These are phyloP conservation scores for Drosophila sp. DNA, from an alignment of 1,140 invertebrate species.

Conservation along the genomic window DNA sequence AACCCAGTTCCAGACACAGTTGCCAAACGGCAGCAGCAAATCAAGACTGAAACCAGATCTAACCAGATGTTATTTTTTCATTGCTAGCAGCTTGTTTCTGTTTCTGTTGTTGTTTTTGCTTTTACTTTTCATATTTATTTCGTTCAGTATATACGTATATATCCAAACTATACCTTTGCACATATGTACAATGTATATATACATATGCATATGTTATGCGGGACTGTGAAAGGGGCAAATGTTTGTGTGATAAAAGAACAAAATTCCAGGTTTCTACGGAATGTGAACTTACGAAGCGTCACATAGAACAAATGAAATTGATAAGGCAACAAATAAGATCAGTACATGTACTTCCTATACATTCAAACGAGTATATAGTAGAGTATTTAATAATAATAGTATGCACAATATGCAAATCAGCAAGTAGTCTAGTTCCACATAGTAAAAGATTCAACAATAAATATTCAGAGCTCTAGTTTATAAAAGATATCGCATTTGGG, in stretches of 20 bases:
- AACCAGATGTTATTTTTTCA: conserved; percentile 31
- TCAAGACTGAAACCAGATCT: conserved; percentile 19
- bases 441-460: too few species aligned
- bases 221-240: conserved; percentile 17
- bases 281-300: conserved; percentile 6
- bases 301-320: conserved; percentile 13
- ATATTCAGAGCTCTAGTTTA: too few species aligned
- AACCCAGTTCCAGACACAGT: neutral
- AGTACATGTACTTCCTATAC: too few species aligned
- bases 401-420: too few species aligned
- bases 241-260: conserved; percentile 38
- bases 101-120: conserved; percentile 17
- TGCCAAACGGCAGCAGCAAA: conserved; percentile 21
- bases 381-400: neutral
- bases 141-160: conserved; percentile 1
- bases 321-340: conserved; percentile 16
- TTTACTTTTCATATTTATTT: conserved; percentile 27
- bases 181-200: too few species aligned
- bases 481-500: too few species aligned
- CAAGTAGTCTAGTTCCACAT: neutral
- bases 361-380: neutral
- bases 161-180: neutral
- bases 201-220: conserved; percentile 7
- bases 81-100: conserved; percentile 7
- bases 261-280: conserved; percentile 4